Base-by-base conservation (phyloP, 1,140 invertebrate genomes). In the Littorina saxatilis region DNA sequence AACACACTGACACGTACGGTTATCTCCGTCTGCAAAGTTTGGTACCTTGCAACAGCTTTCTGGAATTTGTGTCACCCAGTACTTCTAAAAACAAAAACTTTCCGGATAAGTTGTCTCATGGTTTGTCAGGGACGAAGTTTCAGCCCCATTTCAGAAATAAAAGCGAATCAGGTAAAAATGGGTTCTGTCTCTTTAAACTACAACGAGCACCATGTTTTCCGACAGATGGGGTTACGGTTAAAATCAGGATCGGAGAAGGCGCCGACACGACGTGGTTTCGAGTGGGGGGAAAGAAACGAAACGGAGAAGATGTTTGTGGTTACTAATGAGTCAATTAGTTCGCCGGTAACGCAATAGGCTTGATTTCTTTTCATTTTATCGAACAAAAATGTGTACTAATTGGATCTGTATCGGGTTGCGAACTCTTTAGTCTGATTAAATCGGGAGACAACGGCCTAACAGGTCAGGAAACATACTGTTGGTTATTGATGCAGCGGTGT, bases 321-420 rank as follows among this genome's bases (percentile, higher is more conserved):
- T 58, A 58, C 55, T 58, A 58, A 58, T 58, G 55, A 27, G 55
- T 58, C 55, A 58, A 23, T 58, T 58, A 70, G 66, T 70, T 70
- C 37, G 35, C 7, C 39, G 5, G 66, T 35, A 37, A 37, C 7
- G 32, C 1, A 39, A 70, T 35, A 40, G 32, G 66, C 37, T 70
- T 37, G 32, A 70, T 39, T 15, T 35, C 39, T 35, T 70, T 35
- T 37, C 39, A 1, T 20, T 23, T 70, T 40, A 0, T 15, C 15
- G 15, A 35, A 17, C 17, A 39, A 70, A 70, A 37, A 32, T 32
- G 29, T 70, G 17, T 39, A 29, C 66, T 39, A 39, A 40, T 70
- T 58, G 55, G 55, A 23, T 23, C 3, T 3, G n/a, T 58, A 58
- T 70, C n/a, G 37, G 35, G 66, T 70, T 39, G 20, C 66, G 17